phyloP scores from a whole-genome alignment of 2,797 vertebrate species.

The Octomys mimax region DNA sequence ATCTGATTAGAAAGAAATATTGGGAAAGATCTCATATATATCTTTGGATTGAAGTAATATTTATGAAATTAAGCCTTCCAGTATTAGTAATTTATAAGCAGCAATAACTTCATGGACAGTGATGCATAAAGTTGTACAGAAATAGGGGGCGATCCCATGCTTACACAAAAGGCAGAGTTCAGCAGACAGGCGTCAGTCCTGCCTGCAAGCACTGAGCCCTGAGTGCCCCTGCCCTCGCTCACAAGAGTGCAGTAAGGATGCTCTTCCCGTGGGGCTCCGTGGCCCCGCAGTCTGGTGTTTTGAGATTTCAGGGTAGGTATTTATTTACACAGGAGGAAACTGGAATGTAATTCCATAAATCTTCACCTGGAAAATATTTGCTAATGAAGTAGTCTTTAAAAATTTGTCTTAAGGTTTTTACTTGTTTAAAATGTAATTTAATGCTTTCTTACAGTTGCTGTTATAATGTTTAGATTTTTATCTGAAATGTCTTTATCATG shows the following conservation, averaged over 20 bases:
- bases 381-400: slow-evolving; percentile 18
- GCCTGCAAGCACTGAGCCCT: background rate
- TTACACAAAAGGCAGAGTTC: background rate
- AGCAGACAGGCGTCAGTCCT: background rate
- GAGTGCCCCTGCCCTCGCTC: background rate
- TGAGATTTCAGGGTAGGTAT: slow-evolving; percentile 31
- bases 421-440: slow-evolving; percentile 65
- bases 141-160: background rate
- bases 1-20: background rate
- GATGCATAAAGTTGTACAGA: background rate
- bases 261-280: background rate
- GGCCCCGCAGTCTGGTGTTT: background rate
- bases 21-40: background rate
- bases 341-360: background rate
- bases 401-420: slow-evolving; percentile 38
- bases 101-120: background rate
- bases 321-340: slow-evolving; percentile 38
- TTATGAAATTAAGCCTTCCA: background rate
- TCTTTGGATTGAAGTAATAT: background rate
- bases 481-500: background rate
- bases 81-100: background rate
- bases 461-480: slow-evolving; percentile 40
- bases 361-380: slow-evolving; percentile 51
- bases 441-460: background rate
- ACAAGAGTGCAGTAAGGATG: background rate